Base-by-base conservation (phyloP, 2,888 invertebrate species). In the Apodemia zela region DNA sequence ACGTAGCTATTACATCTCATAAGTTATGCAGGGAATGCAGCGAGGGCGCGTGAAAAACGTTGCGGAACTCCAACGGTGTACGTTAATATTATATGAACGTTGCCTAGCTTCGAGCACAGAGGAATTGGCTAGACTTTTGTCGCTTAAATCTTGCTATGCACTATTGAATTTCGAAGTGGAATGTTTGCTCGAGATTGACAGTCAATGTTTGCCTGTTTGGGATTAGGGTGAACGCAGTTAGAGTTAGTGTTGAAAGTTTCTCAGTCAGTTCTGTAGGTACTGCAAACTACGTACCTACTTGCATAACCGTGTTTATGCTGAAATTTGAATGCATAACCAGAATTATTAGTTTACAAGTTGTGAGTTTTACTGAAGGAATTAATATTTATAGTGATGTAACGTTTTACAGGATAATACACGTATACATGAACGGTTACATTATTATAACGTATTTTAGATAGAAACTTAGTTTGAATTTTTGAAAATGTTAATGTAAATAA, bases 1-100 rank as follows among this genome's bases (percentile, higher is more conserved):
- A 72, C 71, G 81, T 82, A 81, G 81, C 85, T 86, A 90, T 87
- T 87, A 87, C 82, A 79, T 75, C 85, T 89, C 87, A 89, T 89
- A 78, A 86, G 84, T 85, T 80, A 91, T 90, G 86, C 85, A 89
- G 74, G 72, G 71, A 77, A 78, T 81, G 81, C 82, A 81, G 76
- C 67, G 73, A 79, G 81, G 79, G 73, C 77, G 86, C 84, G 88
- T 82, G 87, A 89, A 88, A 89, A 88, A 87, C 82, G 82, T 79
- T 78, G 78, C 76, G 69, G 73, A 76, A 72, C 75, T 73, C 72
- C 75, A 77, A 77, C 78, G 78, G 72, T 71, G 75, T 67, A 65
- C 75, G 79, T 90, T 83, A 90, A 90, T 91, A 89, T 85, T 89
- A 81, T 72, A 89, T 87, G 88, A 87, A 78, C 74, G 73, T 79